Conservation (phyloP, 2,797 vertebrate genomes). For the Mus caroli region DNA sequence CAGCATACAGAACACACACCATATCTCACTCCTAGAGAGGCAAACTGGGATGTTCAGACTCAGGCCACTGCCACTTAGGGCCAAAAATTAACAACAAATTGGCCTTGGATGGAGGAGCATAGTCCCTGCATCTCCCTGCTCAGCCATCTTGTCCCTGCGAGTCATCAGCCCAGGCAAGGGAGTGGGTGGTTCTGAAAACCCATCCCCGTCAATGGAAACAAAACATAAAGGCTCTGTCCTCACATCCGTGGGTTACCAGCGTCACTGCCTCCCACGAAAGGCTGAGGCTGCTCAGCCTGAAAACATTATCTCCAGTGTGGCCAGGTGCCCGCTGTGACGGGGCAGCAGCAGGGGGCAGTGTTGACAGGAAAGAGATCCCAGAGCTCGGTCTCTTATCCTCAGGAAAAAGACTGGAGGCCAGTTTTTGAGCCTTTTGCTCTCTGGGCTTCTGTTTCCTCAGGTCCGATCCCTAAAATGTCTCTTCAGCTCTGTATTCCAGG, state of each 20-base stretch:
- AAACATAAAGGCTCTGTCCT: conserved; percentile 58
- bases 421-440: background rate
- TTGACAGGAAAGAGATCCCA: conserved; percentile 29
- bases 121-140: background rate
- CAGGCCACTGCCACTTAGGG: background rate
- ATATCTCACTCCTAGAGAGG: background rate
- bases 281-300: background rate
- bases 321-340: background rate
- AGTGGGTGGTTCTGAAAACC: conserved; percentile 69
- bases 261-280: conserved; percentile 48
- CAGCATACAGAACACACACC: too few species aligned
- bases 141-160: conserved; percentile 39
- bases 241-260: background rate
- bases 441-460: background rate
- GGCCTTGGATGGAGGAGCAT: background rate
- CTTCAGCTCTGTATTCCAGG: background rate
- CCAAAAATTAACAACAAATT: background rate
- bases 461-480: background rate
- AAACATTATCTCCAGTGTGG: background rate
- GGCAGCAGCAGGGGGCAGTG: conserved; percentile 77
- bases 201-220: conserved; percentile 32
- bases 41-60: background rate
- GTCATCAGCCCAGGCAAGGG: conserved; percentile 42
- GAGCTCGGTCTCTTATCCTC: background rate
- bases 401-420: background rate